Evolutionary conservation across 2,113 vertebrate genomes (phyloP), one percentile per base, ranked within the genome.

Genomic region (Apteryx owenii): DNA sequence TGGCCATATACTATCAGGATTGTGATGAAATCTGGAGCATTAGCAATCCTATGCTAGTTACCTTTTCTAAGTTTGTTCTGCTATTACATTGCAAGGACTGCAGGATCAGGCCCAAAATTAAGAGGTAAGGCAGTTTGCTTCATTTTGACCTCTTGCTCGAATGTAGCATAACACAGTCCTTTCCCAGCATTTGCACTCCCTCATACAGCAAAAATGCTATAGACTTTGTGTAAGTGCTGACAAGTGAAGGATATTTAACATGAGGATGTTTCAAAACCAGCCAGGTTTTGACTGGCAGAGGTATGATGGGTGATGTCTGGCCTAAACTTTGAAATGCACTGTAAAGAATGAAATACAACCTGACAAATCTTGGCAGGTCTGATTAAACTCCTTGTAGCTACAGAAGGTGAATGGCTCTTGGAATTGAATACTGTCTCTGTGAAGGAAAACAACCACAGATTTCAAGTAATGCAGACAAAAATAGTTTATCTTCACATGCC

Each of bases 301-400:
- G 12, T 85, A n/a, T 71, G 61, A 88, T 51, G 42, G 44, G 64
- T 0, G 4, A 65, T 23, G 15, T 64, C 88, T 93, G 46, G 51
- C 19, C 38, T 7, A 1, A 85, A 78, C 64, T 93, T 95, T 31
- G 40, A 71, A 78, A 66, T 28, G 85, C 29, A 4, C 6, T 50
- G 29, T 80, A 66, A 85, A 71, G 66, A 70, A 64, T 44, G 16
- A 91, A 85, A 93, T 82, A 73, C 20, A 69, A 12, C 18, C 10
- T 89, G 65, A 48, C 29, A 65, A 76, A 92, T 50, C 44, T 87
- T 95, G 84, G 64, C 87, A 94, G 36, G n/a, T 91, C 78, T 89
- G 84, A 85, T 92, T 38, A 83, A 85, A 89, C 40, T 79, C 65
- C 36, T 28, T 62, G 78, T 68, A 73, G 71, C 60, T 77, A 8